Base-by-base conservation (phyloP, 2,888 invertebrate genomes). In the Alloscopus bannaensis region DNA sequence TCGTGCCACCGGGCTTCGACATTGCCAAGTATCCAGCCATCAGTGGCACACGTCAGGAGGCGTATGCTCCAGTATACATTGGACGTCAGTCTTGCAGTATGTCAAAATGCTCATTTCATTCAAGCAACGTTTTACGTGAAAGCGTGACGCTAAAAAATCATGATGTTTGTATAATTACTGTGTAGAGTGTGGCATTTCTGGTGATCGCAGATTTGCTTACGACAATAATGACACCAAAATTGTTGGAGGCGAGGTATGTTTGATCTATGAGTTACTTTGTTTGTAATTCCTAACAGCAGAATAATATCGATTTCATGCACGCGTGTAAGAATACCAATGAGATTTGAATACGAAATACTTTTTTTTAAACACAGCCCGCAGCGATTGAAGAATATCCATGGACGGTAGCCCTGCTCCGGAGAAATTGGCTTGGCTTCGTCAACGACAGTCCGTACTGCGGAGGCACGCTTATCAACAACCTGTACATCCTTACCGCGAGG, bases 371-470 rank as follows among this genome's bases (percentile, higher is more conserved):
- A n/a, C 36, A 81, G 81, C 78, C 80, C n/a, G 83, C 83, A 1
- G 65, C 81, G 22, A 84, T 85, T 3, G 81, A 82, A 40, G 83
- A 85, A 42, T 82, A 82, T 50, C 85, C 85, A 1, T 85, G 85
- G 85, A 84, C 82, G 8, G 81, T 57, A 26, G 77, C 80, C 16
- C 29, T 80, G 16, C 80, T 80, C 31, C 70, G 80, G 29, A 78
- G 70, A 42, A 85, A 80, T 50, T 84, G 85, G 83, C 70, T 81
- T 2, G 83, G 82, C 52, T 57, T 64, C 47, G 81, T 81, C 2
- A 76, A 50, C 13, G 66, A 68, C 6, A 36, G 79, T 2, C 81
- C 83, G 0, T 83, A 81, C 31, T 69, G 64, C 28, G 73, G 80
- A 22, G 72, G 72, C 20, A 64, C 70, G n/a, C 55, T 83, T n/a